These are phyloP conservation scores for Oophaga pumilio DNA, from an alignment of 2,113 vertebrate genomes.

Conservation along the genomic window DNA sequence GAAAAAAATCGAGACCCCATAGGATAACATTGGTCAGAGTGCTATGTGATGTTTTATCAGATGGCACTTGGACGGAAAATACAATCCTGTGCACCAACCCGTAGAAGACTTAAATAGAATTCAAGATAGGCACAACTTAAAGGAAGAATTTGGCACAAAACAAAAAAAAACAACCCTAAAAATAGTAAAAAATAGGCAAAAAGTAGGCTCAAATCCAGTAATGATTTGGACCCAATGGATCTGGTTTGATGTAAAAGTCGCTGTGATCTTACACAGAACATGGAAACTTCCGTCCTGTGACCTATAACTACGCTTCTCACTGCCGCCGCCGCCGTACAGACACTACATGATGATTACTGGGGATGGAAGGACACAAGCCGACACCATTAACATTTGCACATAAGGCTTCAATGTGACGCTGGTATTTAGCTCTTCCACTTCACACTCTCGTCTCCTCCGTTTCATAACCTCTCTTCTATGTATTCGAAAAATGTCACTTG, in stretches of 20 bases:
- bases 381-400: conserved; percentile 38
- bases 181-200: no score
- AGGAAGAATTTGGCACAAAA: no score
- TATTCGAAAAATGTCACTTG: background rate
- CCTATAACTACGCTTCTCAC: background rate
- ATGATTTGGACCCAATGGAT: no score
- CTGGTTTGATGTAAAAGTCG: background rate
- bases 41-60: no score
- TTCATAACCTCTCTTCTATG: conserved; percentile 9
- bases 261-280: background rate
- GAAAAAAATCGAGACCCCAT: no score
- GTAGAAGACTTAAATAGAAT: no score
- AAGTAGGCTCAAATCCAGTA: no score
- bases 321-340: background rate
- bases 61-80: no score
- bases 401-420: conserved; percentile 3
- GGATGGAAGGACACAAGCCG: conserved; percentile 25
- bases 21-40: no score
- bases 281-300: background rate
- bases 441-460: background rate
- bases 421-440: conserved; percentile 35
- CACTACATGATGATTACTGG: conserved; percentile 12
- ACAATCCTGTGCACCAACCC: no score
- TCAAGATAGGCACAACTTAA: no score
- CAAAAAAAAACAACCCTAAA: no score